These are phyloP conservation scores for Tetramorium parvispinum DNA, from an alignment of 1,140 invertebrate species.

Conservation along the genomic window DNA sequence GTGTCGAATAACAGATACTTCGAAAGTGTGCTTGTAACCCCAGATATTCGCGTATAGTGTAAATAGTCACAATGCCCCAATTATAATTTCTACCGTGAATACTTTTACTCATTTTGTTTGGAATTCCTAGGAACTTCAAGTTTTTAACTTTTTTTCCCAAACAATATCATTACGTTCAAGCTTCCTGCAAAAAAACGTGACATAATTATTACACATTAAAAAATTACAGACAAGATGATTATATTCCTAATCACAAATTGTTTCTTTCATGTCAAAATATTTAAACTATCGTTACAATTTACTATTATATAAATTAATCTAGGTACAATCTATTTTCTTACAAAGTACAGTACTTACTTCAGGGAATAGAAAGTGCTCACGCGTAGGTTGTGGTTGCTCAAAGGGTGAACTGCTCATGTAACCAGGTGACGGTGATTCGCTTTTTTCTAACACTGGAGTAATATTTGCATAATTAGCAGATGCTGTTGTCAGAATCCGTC, in stretches of 20 bases:
- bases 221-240: neutral
- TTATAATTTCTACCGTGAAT: constrained; percentile 71
- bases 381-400: constrained; percentile 81
- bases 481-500: constrained; percentile 74
- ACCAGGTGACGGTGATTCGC: constrained; percentile 86
- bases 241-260: constrained; percentile 16
- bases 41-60: constrained; percentile 80
- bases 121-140: constrained; percentile 81
- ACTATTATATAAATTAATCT: neutral
- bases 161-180: constrained; percentile 68
- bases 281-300: neutral
- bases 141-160: constrained; percentile 73
- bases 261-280: neutral
- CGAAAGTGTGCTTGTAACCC: constrained; percentile 70
- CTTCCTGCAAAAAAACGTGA: constrained; percentile 60
- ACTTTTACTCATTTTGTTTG: constrained; percentile 74
- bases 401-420: constrained; percentile 86
- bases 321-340: constrained; percentile 2
- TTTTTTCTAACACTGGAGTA: constrained; percentile 85
- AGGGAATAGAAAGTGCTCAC: constrained; percentile 81
- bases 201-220: neutral
- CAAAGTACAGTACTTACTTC: constrained; percentile 74
- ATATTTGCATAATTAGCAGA: constrained; percentile 85
- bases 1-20: constrained; percentile 56
- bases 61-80: constrained; percentile 77